Conservation (phyloP, 2,113 vertebrate genomes). For the Ammodytes dubius region DNA sequence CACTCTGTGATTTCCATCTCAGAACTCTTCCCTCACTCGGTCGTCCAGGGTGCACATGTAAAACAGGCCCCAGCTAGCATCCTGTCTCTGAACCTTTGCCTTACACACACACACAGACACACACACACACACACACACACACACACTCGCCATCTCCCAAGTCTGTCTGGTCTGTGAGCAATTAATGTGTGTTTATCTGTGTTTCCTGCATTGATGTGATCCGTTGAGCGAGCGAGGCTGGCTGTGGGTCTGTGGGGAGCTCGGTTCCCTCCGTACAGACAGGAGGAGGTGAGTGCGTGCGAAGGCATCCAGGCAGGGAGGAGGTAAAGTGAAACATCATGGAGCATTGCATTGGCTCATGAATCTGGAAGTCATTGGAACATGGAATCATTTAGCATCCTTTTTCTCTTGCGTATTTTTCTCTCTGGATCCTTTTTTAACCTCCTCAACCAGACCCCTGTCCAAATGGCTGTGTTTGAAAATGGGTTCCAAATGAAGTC, state of each 20-base stretch:
- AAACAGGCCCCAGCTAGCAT: conserved; percentile 15
- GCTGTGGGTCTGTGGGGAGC: conserved; percentile 69
- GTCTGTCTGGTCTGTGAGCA: conserved; percentile 75
- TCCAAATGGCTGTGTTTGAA: conserved; percentile 55
- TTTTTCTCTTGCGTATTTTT: conserved; percentile 38
- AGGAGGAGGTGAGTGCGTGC: conserved; percentile 71
- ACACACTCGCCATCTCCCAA: conserved; percentile 32
- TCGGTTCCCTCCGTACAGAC: conserved; percentile 29
- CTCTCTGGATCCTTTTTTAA: conserved; percentile 49
- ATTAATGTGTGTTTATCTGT: conserved; percentile 81
- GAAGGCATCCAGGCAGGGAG: conserved; percentile 71
- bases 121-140: conserved; percentile 25
- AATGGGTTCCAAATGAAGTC: conserved; percentile 60
- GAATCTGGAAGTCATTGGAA: conserved; percentile 78
- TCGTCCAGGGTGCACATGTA: conserved; percentile 22
- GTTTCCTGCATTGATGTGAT: conserved; percentile 80
- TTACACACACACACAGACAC: conserved; percentile 14
- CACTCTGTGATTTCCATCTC: neutral
- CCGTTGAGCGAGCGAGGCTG: conserved; percentile 48
- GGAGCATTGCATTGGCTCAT: conserved; percentile 69
- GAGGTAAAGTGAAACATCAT: conserved; percentile 63
- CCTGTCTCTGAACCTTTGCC: conserved; percentile 43
- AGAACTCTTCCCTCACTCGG: conserved; percentile 1
- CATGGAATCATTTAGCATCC: conserved; percentile 66
- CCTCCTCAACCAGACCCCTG: conserved; percentile 21